Percentiles rank a stretch among this genome's conserved stretches.
phyloP scores from a whole-genome alignment of 2,113 vertebrate genomes.

The Vimba vimba region DNA sequence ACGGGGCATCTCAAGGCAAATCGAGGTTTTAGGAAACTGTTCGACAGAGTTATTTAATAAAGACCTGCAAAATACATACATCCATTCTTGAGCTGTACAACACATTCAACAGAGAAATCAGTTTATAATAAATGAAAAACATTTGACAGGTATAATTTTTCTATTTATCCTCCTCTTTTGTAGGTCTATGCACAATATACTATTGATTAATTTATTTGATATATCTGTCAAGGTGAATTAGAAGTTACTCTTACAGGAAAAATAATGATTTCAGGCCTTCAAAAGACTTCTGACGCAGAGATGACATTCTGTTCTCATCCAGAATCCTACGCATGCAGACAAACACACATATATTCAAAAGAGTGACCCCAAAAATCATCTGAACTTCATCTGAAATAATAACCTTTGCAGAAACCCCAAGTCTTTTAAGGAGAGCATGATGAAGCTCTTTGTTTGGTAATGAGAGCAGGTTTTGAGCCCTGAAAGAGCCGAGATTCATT shows the following conservation, averaged over 20 bases:
- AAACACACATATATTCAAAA: conserved; percentile 6
- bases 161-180: not conserved
- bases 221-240: not conserved
- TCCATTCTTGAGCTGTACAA: not conserved
- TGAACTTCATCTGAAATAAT: not conserved
- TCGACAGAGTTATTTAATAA: conserved; percentile 68
- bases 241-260: conserved; percentile 69
- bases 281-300: conserved; percentile 58
- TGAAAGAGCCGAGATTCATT: not conserved
- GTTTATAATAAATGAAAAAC: not conserved
- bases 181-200: not conserved
- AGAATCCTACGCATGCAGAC: conserved; percentile 63
- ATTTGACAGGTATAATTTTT: not conserved
- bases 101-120: not conserved
- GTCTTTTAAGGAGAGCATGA: not conserved
- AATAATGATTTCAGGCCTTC: conserved; percentile 68
- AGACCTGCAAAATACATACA: conserved; percentile 62
- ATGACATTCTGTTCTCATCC: conserved; percentile 67
- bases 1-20: conserved; percentile 65
- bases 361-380: not conserved
- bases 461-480: not conserved
- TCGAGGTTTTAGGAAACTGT: conserved; percentile 58
- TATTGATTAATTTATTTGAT: not conserved
- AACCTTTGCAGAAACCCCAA: not conserved
- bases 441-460: not conserved